These are phyloP conservation scores for Hydrotaea diabolus DNA, from an alignment of 2,888 invertebrate species.

Conservation along the genomic window DNA sequence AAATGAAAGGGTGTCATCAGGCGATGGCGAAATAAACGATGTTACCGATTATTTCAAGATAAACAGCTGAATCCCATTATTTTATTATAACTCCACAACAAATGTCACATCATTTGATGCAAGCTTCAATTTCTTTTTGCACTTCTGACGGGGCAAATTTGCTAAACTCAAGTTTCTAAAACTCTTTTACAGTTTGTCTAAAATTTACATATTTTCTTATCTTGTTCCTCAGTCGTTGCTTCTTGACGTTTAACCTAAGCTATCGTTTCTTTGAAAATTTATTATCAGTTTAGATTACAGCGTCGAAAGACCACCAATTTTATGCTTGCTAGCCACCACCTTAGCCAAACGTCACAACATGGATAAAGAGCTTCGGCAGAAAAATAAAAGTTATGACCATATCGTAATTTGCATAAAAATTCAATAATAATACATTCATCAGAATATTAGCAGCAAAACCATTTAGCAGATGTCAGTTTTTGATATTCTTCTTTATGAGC, in stretches of 20 bases:
- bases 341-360: not conserved
- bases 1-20: too few relatives aligned
- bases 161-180: not conserved
- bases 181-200: not conserved
- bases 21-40: too few relatives aligned
- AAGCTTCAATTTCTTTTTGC: too few relatives aligned
- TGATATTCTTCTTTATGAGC: not conserved
- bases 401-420: constrained; percentile 5
- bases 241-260: not conserved
- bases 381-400: not conserved
- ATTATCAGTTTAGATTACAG: not conserved
- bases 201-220: not conserved
- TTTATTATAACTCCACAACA: too few relatives aligned
- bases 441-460: not conserved
- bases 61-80: too few relatives aligned
- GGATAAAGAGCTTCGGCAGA: not conserved
- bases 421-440: constrained; percentile 1
- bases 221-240: not conserved
- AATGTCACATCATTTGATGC: too few relatives aligned
- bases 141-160: too few relatives aligned
- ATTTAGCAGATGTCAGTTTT: not conserved
- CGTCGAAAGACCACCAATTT: not conserved
- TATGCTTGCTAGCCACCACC: not conserved
- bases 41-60: too few relatives aligned
- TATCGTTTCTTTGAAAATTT: not conserved